Evolutionary conservation across 37 sponge, comb jelly and placozoan genomes (phyloP).

Genomic region (Beroe forskalii): DNA sequence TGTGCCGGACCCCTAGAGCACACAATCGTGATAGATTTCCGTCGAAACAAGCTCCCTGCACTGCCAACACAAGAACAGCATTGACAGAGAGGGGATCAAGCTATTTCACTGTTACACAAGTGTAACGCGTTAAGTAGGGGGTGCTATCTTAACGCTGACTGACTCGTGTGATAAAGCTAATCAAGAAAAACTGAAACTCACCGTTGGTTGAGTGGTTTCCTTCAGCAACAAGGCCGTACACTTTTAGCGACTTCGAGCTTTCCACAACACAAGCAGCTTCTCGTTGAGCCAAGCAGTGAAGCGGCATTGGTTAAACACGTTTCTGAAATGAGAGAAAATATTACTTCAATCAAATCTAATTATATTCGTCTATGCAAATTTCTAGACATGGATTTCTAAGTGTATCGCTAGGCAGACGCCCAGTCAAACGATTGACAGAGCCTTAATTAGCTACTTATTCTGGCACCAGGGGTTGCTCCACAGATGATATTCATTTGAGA

Average conservation of each 20-base stretch:
- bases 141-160: constrained; percentile 26
- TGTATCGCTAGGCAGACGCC: constrained; percentile 27
- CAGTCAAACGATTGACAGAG: background rate
- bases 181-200: no score
- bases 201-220: no score
- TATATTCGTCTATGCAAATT: no score
- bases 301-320: no score
- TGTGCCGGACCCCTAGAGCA: constrained; percentile 13
- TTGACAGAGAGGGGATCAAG: background rate
- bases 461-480: background rate
- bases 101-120: constrained; percentile 10
- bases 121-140: constrained; percentile 56
- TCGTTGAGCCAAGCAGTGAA: no score
- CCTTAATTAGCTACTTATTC: constrained; percentile 18
- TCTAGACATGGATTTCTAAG: no score
- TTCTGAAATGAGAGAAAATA: no score
- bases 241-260: no score
- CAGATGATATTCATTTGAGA: no score
- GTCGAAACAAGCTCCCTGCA: background rate
- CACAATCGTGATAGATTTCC: constrained; percentile 27
- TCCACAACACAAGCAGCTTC: no score
- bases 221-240: no score
- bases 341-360: no score
- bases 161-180: constrained; percentile 62
- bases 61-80: background rate